These are phyloP conservation scores for Bombus polaris DNA, from an alignment of 1,140 invertebrate species.

Conservation along the genomic window DNA sequence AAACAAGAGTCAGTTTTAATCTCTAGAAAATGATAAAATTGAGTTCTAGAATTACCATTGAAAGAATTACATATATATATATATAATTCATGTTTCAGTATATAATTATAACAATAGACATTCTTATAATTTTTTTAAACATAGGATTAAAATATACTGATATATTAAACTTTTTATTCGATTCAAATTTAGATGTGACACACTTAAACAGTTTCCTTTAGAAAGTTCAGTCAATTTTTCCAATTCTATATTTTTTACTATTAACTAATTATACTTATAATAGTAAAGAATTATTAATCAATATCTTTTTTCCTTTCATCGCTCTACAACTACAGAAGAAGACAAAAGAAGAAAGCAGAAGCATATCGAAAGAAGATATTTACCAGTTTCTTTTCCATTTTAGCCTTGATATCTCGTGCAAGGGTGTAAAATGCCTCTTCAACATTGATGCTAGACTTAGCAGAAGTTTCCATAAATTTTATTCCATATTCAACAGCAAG, in stretches of 20 bases:
- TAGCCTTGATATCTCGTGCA: constrained; percentile 96
- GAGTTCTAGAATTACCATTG: not conserved
- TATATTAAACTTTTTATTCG: not conserved
- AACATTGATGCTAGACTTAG: constrained; percentile 95
- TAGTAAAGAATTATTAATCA: not conserved
- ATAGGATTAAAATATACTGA: not conserved
- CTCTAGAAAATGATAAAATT: not conserved
- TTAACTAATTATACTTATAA: not conserved
- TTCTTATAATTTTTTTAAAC: not conserved
- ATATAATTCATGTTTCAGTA: not conserved
- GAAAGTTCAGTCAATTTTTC: not conserved
- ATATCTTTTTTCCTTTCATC: not conserved
- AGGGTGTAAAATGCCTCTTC: constrained; percentile 96
- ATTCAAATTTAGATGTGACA: not conserved
- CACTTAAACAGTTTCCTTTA: not conserved
- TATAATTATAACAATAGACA: not conserved
- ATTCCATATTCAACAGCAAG: constrained; percentile 95
- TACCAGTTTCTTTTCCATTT: constrained; percentile 98
- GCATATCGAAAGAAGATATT: constrained; percentile 69
- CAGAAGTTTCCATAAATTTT: constrained; percentile 96
- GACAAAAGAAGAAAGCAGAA: not conserved
- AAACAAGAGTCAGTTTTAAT: not conserved
- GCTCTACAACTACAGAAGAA: not conserved
- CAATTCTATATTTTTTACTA: not conserved
- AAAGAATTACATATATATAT: not conserved